Conservation (phyloP, 2,113 vertebrate genomes). For the Rhipidura dahli region DNA sequence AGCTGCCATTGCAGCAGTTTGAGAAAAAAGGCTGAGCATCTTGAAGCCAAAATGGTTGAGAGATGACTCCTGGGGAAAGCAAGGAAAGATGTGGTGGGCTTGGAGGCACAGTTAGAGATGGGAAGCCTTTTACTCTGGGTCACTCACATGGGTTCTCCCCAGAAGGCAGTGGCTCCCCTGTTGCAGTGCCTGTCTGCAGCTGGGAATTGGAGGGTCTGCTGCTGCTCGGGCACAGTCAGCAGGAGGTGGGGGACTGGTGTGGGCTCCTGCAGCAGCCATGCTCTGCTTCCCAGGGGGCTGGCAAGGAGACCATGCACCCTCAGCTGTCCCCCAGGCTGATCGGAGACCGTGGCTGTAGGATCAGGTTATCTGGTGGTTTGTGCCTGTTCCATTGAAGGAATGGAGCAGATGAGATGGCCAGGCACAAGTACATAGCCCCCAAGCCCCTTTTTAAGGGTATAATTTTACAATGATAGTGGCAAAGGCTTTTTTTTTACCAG, state of each 20-base stretch:
- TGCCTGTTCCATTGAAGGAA: background rate
- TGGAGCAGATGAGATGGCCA: background rate
- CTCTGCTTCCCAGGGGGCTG: background rate
- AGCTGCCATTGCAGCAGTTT: background rate
- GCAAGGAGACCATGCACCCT: accelerated
- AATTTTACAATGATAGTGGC: background rate
- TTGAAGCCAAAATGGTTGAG: background rate
- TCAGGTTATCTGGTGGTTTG: background rate
- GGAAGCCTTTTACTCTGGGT: background rate
- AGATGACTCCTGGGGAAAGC: background rate
- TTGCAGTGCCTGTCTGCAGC: background rate
- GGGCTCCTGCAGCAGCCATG: background rate
- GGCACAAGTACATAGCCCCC: no score
- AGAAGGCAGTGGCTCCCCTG: background rate
- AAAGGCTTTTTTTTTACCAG: background rate
- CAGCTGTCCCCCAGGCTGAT: background rate
- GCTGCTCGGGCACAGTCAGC: accelerated
- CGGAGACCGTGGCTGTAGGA: background rate
- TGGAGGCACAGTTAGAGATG: background rate
- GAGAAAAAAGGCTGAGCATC: background rate
- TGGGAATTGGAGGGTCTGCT: accelerated
- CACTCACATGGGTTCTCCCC: background rate
- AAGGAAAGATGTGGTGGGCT: background rate
- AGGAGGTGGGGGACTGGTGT: background rate
- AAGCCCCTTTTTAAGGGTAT: background rate